These are phyloP conservation scores for Gryllus longicercus DNA, from an alignment of 2,888 invertebrate species.

Conservation along the genomic window DNA sequence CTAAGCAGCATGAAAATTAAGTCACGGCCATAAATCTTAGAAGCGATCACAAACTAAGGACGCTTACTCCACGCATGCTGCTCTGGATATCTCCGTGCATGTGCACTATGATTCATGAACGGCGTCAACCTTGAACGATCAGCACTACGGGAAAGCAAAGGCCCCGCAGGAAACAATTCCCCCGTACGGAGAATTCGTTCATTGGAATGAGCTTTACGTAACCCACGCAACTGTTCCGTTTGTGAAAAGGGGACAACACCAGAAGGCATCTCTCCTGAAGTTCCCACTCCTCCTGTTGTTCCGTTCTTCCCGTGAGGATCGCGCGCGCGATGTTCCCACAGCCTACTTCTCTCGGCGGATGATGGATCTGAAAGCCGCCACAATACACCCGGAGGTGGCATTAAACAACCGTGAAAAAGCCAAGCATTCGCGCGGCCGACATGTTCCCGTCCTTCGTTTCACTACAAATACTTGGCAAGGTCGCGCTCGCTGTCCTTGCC, in stretches of 20 bases:
- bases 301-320: not conserved
- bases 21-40: too few relatives aligned
- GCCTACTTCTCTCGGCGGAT: not conserved
- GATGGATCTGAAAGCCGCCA: not conserved
- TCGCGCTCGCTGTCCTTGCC: not conserved
- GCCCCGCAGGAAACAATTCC: too few relatives aligned
- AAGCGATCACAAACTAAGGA: too few relatives aligned
- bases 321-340: not conserved
- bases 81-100: too few relatives aligned
- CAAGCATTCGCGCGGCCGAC: not conserved
- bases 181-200: too few relatives aligned
- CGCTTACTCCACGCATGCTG: too few relatives aligned
- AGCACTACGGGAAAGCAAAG: too few relatives aligned
- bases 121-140: too few relatives aligned
- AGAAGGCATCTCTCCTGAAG: not conserved
- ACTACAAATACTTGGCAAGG: constrained; percentile 17
- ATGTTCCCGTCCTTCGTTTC: constrained; percentile 17
- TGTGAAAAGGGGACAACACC: not conserved
- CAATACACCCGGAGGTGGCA: not conserved
- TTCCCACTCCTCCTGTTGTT: not conserved
- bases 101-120: too few relatives aligned
- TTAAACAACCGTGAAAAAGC: not conserved
- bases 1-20: too few relatives aligned
- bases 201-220: too few relatives aligned
- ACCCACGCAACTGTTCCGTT: not conserved